Evolutionary conservation across 2,888 invertebrate species (phyloP), one percentile per base, ranked within the genome.

Genomic region (Dione juno): DNA sequence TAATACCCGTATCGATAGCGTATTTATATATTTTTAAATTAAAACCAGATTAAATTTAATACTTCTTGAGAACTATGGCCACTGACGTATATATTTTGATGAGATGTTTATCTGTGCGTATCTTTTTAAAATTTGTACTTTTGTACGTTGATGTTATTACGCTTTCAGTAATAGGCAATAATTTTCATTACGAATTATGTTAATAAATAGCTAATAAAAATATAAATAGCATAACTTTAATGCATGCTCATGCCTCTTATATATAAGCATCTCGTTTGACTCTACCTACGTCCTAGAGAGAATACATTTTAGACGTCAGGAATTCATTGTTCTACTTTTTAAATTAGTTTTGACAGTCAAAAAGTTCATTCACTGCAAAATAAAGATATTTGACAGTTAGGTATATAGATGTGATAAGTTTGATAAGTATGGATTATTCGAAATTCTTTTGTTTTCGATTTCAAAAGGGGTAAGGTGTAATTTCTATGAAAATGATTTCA

Each of bases 41-140:
- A 16, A 16, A 57, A 57, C 37, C 37, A 57, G 37, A 57, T 57
- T 57, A 57, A 37, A 57, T 40, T 54, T 37, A 57, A 57, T 57
- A n/a, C 16, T 57, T 16, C 37, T 57, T 57, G 37, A 54, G 54
- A 57, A 10, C 16, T 10, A 37, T 57, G 16, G 37, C 57, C 35
- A 16, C 16, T 57, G 57, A 40, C 57, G 37, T 57, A 57, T 11
- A 3, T 40, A 57, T 16, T 57, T 57, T 57, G n/a, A 35, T 37
- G 8, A 28, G 53, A 53, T 54, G 35, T 16, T 54, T 35, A 54
- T 54, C 54, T 35, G 10, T 9, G 14, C 28, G 9, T 53, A 8
- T 53, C n/a, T 35, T 54, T 13, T 21, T 13, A 21, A 45, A n/a
- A n/a, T 14, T 35, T 54, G 1, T 21, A 52, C 13, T 3, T 3